These are phyloP conservation scores for Meleagris gallopavo DNA, from an alignment of 2,113 vertebrate genomes.

Conservation along the genomic window DNA sequence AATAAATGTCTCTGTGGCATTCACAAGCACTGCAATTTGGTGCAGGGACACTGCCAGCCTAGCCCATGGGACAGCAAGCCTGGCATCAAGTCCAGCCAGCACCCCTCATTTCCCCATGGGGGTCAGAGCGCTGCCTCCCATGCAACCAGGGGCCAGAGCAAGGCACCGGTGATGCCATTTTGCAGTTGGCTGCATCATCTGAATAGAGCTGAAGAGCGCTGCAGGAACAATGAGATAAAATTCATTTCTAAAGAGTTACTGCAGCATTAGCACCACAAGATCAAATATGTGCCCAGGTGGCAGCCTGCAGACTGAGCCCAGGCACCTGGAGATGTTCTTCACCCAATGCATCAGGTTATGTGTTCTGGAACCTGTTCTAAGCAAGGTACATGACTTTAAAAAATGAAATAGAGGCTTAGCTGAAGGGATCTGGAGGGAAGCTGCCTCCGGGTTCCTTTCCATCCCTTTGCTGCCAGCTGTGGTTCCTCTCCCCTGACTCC, in stretches of 20 bases:
- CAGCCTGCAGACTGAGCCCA: neutral
- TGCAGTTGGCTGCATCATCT: constrained; percentile 53
- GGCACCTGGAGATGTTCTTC: neutral
- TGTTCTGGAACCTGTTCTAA: neutral
- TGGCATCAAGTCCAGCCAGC: rapidly evolving
- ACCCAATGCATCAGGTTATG: neutral
- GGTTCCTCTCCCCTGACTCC: neutral
- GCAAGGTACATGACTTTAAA: neutral
- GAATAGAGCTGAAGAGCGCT: constrained; percentile 6
- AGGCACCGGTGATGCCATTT: neutral
- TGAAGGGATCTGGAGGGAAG: neutral
- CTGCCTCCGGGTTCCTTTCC: neutral
- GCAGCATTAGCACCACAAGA: neutral
- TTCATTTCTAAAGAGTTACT: neutral
- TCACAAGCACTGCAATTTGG: rapidly evolving
- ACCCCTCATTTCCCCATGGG: neutral
- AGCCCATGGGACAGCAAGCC: neutral
- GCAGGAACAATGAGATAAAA: neutral
- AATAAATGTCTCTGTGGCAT: neutral
- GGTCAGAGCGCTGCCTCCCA: neutral
- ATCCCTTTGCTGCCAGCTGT: neutral
- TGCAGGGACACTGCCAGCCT: rapidly evolving
- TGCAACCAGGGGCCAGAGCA: neutral
- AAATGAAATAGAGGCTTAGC: neutral
- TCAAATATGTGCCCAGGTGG: neutral